A percentile compares a stretch with the other conserved stretches of the same genome.
phyloP scores from a whole-genome alignment of 2,888 invertebrate species.

The Subacronicta megacephala region DNA sequence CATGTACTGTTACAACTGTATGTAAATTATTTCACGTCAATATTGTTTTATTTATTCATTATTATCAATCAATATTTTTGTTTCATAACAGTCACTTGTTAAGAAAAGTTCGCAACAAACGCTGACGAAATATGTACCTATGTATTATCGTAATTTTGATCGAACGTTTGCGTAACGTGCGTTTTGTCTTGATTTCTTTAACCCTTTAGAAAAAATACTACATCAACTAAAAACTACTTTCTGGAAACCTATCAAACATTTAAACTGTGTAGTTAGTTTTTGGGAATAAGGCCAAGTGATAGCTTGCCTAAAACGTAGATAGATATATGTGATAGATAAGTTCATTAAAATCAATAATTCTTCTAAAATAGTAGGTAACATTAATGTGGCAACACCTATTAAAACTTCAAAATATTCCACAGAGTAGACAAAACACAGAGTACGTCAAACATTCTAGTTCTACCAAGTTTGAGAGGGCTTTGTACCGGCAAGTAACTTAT shows the following conservation, averaged over 20 bases:
- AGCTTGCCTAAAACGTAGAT: too few relatives aligned
- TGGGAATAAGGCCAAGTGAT: too few relatives aligned
- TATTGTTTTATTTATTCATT: conserved; percentile 34
- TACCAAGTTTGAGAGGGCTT: conserved; percentile 37
- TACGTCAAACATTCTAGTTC: conserved; percentile 9
- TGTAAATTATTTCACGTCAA: conserved; percentile 45
- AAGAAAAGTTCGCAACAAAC: neutral
- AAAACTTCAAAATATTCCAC: conserved; percentile 20
- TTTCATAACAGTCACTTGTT: conserved; percentile 18
- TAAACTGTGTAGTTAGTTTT: too few relatives aligned
- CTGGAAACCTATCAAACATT: too few relatives aligned
- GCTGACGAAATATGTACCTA: neutral
- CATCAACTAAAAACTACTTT: too few relatives aligned
- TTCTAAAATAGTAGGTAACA: too few relatives aligned
- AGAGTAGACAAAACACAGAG: neutral
- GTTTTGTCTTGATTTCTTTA: too few relatives aligned
- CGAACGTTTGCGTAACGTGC: neutral
- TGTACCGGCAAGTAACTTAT: conserved; percentile 50
- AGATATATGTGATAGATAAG: too few relatives aligned
- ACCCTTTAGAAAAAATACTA: too few relatives aligned
- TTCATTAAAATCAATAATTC: too few relatives aligned
- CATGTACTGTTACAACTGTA: neutral
- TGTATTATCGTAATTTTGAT: neutral
- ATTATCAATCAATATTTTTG: conserved; percentile 26
- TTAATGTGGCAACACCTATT: too few relatives aligned